Percentiles rank a stretch among this genome's conserved stretches.
Evolutionary conservation across 2,113 vertebrate genomes (phyloP).

Genomic region (Alaudala cheleensis): DNA sequence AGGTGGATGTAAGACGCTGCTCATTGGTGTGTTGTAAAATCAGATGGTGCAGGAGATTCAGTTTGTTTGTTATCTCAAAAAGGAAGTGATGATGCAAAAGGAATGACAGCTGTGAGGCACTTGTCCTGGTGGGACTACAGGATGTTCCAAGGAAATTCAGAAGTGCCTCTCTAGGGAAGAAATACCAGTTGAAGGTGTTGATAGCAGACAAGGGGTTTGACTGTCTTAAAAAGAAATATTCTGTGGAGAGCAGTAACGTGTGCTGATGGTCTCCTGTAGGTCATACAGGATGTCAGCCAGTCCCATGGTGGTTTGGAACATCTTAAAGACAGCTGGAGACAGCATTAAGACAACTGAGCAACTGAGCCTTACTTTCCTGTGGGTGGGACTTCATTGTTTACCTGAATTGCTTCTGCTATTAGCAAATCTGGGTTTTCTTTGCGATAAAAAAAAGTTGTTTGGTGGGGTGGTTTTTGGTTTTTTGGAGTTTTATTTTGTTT

Average conservation of each 20-base stretch:
- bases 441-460: not conserved
- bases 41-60: not conserved
- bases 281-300: not conserved
- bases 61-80: not conserved
- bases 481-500: not conserved
- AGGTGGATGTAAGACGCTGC: not conserved
- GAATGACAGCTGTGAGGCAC: not conserved
- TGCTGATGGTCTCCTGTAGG: not conserved
- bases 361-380: not conserved
- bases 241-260: not conserved
- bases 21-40: not conserved
- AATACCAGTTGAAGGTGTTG: not conserved
- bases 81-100: not conserved
- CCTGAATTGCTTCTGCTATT: not conserved
- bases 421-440: not conserved
- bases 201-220: not conserved
- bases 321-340: not conserved
- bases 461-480: not conserved
- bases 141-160: not conserved
- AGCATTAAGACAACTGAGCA: not conserved
- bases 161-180: not conserved
- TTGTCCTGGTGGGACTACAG: not conserved
- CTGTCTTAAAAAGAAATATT: not conserved
- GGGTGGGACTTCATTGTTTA: not conserved
- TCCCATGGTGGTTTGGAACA: not conserved